These are phyloP conservation scores for Malacoctenus gilli DNA, from an alignment of 2,797 vertebrate genomes.

Conservation along the genomic window DNA sequence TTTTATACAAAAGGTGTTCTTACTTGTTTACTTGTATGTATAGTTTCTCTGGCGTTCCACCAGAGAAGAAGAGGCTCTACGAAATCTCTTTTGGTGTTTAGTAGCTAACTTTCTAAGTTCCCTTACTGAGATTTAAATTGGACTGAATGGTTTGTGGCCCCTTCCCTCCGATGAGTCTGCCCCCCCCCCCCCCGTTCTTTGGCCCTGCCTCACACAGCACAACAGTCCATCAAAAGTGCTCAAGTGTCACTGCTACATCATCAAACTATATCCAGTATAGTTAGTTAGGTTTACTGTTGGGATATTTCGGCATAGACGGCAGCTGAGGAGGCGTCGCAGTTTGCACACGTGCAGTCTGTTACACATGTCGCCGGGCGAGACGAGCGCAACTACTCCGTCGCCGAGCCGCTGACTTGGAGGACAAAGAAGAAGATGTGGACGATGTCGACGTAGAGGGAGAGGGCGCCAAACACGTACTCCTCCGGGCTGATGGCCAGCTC, in stretches of 20 bases:
- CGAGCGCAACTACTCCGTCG: conserved; percentile 73
- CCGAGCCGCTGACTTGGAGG: conserved; percentile 85
- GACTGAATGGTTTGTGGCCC: too few species aligned
- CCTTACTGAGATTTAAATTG: too few species aligned
- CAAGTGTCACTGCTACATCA: conserved; percentile 40
- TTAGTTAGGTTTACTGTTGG: neutral
- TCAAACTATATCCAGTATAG: conserved; percentile 13
- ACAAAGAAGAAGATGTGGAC: conserved; percentile 93
- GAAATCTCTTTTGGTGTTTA: too few species aligned
- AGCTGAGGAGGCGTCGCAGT: conserved; percentile 1
- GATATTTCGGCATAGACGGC: conserved; percentile 5
- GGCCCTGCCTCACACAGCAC: conserved; percentile 10
- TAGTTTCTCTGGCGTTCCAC: too few species aligned
- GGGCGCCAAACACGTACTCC: conserved; percentile 91
- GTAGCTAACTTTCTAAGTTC: too few species aligned
- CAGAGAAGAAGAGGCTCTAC: too few species aligned
- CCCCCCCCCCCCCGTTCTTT: too few species aligned
- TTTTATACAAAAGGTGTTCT: too few species aligned
- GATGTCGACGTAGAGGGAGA: conserved; percentile 93
- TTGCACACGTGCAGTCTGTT: conserved; percentile 7
- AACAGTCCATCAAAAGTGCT: conserved; percentile 54
- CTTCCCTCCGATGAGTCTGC: too few species aligned
- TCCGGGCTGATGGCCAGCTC: conserved; percentile 90
- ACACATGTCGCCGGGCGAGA: too few species aligned
- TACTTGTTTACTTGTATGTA: too few species aligned